Conservation (phyloP, 2,113 vertebrate genomes). For the Aramus guarauna region DNA sequence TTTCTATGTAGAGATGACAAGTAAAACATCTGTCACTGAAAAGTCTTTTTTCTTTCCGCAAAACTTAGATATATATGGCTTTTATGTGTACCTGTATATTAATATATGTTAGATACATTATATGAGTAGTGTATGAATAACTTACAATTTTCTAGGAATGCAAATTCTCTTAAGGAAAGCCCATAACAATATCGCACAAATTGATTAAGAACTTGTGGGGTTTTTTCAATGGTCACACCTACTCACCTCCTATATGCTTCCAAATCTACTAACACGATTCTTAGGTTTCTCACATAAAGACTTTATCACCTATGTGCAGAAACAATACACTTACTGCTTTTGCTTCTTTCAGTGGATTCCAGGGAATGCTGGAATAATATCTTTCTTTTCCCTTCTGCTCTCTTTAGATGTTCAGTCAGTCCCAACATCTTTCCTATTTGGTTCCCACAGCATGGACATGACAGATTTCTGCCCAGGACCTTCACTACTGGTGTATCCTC, state of each 20-base stretch:
- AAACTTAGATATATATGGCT: neutral
- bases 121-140: neutral
- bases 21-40: neutral
- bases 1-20: neutral
- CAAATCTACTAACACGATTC: neutral
- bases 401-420: neutral
- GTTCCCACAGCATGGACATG: neutral
- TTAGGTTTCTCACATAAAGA: neutral
- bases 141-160: neutral
- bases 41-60: neutral
- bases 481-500: rapidly evolving
- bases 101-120: neutral
- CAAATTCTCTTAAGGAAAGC: neutral
- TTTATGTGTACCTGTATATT: neutral
- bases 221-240: neutral
- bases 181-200: neutral
- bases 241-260: neutral
- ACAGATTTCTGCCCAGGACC: neutral
- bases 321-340: neutral
- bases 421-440: neutral
- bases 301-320: neutral
- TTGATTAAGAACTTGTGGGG: neutral
- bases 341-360: neutral
- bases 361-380: neutral
- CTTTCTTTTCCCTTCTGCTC: neutral